Percentiles rank a stretch among this genome's conserved stretches.
Conservation (phyloP, 2,797 vertebrate species). For the Darevskia nairensis region DNA sequence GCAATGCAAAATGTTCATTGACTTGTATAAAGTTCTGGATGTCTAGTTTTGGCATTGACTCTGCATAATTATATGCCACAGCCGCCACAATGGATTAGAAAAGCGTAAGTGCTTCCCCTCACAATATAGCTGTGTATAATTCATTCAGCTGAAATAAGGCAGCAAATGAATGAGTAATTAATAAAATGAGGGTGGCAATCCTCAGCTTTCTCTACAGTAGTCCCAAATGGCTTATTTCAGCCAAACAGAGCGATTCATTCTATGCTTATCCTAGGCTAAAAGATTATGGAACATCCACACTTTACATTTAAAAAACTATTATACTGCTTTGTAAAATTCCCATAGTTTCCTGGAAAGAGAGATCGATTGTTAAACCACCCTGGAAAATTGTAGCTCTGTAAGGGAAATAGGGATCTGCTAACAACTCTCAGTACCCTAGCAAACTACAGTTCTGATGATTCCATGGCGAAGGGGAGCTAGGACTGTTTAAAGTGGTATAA, state of each 20-base stretch:
- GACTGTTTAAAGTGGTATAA: too few relatives aligned
- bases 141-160: slow-evolving; percentile 1
- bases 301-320: neutral
- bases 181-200: neutral
- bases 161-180: neutral
- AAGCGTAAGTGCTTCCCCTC: neutral
- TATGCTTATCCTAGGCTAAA: neutral
- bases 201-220: neutral
- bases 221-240: neutral
- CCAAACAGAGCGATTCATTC: neutral
- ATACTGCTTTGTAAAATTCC: neutral
- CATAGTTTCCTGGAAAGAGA: too few relatives aligned
- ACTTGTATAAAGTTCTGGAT: neutral
- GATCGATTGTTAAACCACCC: too few relatives aligned
- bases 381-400: too few relatives aligned
- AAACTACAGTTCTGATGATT: too few relatives aligned
- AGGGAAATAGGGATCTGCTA: too few relatives aligned
- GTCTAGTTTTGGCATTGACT: slow-evolving; percentile 28
- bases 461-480: too few relatives aligned
- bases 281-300: neutral
- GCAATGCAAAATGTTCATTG: slow-evolving; percentile 14
- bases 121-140: neutral
- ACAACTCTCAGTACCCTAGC: too few relatives aligned
- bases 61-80: slow-evolving; percentile 22
- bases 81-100: slow-evolving; percentile 14